Conservation (phyloP, 2,888 invertebrate genomes). For the Agriotes lineatus region DNA sequence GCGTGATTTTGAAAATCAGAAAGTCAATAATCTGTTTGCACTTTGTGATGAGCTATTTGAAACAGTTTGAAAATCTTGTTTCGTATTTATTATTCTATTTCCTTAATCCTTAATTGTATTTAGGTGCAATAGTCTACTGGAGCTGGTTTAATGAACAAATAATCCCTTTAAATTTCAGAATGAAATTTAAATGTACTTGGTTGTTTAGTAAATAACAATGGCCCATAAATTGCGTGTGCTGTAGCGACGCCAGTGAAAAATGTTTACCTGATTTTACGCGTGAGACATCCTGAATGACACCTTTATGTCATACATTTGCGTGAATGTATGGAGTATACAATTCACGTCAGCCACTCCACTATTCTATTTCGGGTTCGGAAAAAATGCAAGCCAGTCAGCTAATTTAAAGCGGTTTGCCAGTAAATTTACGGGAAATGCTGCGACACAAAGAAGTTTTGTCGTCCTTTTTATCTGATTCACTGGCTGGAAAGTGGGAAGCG, state of each 20-base stretch:
- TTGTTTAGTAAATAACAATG: no score
- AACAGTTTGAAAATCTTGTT: no score
- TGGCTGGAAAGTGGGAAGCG: constrained; percentile 39
- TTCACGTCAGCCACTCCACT: constrained; percentile 7
- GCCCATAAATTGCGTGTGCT: neutral
- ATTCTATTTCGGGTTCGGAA: constrained; percentile 1
- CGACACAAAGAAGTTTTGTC: constrained; percentile 37
- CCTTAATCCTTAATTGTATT: no score
- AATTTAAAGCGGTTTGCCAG: constrained; percentile 28
- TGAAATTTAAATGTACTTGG: no score
- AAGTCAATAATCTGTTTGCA: no score
- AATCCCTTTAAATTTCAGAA: no score
- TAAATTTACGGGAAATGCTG: constrained; percentile 29
- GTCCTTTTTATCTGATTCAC: constrained; percentile 40
- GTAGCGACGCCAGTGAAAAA: neutral
- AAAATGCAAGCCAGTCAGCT: constrained; percentile 23
- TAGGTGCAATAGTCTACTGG: no score
- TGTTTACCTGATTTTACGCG: constrained; percentile 7
- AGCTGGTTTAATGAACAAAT: no score
- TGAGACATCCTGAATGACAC: constrained; percentile 7
- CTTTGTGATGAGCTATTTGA: no score
- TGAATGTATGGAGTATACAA: neutral
- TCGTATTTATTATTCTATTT: no score
- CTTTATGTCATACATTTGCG: constrained; percentile 5
- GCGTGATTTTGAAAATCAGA: no score